A percentile compares a stretch with the other conserved stretches of the same genome.
These are phyloP conservation scores for Eristalis pertinax DNA, from an alignment of 2,888 invertebrate species.

Conservation along the genomic window DNA sequence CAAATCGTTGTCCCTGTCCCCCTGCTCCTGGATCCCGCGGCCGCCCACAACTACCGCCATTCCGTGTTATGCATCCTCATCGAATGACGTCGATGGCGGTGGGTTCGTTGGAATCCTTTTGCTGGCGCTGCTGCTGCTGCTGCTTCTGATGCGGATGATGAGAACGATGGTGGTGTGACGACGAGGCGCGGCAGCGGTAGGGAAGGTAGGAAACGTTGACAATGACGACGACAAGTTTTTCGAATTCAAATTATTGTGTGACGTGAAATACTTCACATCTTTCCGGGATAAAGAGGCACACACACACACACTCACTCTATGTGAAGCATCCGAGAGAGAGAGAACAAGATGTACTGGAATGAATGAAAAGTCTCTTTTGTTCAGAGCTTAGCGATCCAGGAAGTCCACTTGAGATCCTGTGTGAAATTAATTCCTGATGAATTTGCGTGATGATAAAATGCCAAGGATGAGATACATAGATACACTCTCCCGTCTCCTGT, in stretches of 20 bases:
- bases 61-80: constrained; percentile 16
- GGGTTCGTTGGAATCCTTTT: constrained; percentile 53
- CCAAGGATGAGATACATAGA: constrained; percentile 16
- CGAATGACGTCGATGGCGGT: constrained; percentile 16
- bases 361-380: constrained; percentile 63
- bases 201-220: constrained; percentile 13
- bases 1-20: constrained; percentile 27
- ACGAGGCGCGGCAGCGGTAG: neutral
- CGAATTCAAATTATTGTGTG: constrained; percentile 56
- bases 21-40: neutral
- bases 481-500: neutral
- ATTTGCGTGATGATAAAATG: constrained; percentile 68
- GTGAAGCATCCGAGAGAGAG: neutral
- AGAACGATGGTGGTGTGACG: constrained; percentile 1
- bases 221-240: constrained; percentile 51
- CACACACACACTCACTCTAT: neutral
- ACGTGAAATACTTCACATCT: constrained; percentile 55
- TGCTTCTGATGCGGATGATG: too few species aligned
- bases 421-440: constrained; percentile 72
- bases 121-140: constrained; percentile 23
- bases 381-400: constrained; percentile 57
- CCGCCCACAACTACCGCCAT: neutral
- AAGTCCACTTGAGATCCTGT: constrained; percentile 72
- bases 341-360: neutral
- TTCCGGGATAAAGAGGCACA: constrained; percentile 55